Conservation (phyloP, 2,113 vertebrate species). For the Daboia siamensis region DNA sequence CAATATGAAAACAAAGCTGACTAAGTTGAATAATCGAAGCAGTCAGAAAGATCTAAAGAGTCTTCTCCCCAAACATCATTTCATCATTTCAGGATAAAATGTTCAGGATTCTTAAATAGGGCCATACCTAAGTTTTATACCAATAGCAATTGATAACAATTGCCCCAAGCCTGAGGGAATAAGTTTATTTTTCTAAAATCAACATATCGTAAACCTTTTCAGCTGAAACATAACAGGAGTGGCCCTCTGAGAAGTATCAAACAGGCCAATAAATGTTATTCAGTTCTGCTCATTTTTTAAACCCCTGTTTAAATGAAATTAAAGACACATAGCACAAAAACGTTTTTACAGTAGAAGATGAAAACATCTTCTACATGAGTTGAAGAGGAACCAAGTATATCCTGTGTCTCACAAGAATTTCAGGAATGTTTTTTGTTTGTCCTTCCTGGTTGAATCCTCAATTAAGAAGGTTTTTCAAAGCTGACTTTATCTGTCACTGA, state of each 20-base stretch:
- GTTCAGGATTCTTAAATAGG: background rate
- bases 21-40: background rate
- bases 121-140: background rate
- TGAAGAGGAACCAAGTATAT: slow-evolving; percentile 44
- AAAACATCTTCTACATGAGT: background rate
- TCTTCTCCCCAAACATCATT: background rate
- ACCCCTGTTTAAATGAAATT: background rate
- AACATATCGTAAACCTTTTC: background rate
- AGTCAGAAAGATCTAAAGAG: background rate
- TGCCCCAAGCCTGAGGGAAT: background rate
- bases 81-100: background rate
- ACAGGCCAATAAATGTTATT: background rate
- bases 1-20: background rate
- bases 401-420: slow-evolving; percentile 98
- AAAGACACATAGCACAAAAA: background rate
- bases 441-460: slow-evolving; percentile 91
- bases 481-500: slow-evolving; percentile 96
- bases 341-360: background rate
- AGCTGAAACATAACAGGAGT: background rate
- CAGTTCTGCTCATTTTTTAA: background rate
- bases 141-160: background rate
- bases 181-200: background rate
- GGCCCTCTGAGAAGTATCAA: background rate
- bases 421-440: slow-evolving; percentile 96
- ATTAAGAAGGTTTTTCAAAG: slow-evolving; percentile 96